Evolutionary conservation across 2,113 vertebrate genomes (phyloP).

Genomic region (Oostethus manadensis): DNA sequence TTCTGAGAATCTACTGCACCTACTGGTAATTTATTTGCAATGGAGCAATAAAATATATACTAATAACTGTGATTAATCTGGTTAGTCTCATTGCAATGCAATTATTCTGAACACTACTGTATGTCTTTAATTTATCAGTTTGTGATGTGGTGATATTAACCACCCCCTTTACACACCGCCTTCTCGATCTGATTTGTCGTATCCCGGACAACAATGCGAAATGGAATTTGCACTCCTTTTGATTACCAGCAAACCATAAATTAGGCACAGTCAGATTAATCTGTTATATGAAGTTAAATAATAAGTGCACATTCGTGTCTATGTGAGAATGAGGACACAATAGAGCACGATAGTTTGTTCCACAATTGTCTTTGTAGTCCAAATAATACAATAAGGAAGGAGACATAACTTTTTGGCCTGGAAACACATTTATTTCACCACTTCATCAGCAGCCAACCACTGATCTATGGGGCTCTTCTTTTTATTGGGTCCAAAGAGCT

Average conservation of each 20-base stretch:
- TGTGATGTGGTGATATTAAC: slow-evolving; percentile 26
- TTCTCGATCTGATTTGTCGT: slow-evolving; percentile 8
- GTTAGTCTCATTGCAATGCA: too few relatives aligned
- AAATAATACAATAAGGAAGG: background rate
- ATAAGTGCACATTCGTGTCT: slow-evolving; percentile 29
- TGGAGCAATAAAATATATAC: too few relatives aligned
- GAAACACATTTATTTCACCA: background rate
- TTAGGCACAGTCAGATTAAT: slow-evolving; percentile 6
- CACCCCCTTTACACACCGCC: slow-evolving; percentile 25
- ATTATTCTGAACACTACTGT: too few relatives aligned
- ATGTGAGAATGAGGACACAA: slow-evolving; percentile 2
- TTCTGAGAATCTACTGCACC: too few relatives aligned
- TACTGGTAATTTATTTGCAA: too few relatives aligned
- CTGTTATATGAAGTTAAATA: slow-evolving; percentile 2
- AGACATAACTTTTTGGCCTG: background rate
- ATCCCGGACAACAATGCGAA: slow-evolving; percentile 14
- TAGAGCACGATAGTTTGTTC: background rate
- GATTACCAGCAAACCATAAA: slow-evolving; percentile 18
- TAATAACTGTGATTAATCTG: too few relatives aligned
- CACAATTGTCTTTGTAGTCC: background rate
- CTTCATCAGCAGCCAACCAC: background rate
- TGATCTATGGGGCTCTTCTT: slow-evolving; percentile 1
- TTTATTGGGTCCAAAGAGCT: slow-evolving; percentile 5
- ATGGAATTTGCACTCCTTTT: slow-evolving; percentile 8
- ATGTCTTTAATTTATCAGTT: slow-evolving; percentile 10